Conservation (phyloP, 2,888 invertebrate genomes). For the Germaria angustata region DNA sequence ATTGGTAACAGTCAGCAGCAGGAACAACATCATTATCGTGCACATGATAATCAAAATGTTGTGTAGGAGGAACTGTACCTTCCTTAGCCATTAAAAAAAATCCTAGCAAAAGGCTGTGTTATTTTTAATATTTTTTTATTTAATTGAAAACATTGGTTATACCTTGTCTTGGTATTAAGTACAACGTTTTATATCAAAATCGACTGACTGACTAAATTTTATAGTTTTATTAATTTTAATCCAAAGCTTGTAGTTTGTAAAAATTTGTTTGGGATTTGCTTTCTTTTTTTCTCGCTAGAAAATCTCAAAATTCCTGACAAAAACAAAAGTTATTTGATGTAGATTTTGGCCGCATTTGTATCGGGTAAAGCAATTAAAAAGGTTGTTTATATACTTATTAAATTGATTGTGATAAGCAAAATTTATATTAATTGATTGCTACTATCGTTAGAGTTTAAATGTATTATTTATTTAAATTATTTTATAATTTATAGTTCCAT, state of each 20-base stretch:
- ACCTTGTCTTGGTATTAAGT: not conserved
- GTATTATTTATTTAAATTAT: slow-evolving; percentile 60
- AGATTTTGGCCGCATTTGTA: slow-evolving; percentile 14
- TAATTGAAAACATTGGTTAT: not conserved
- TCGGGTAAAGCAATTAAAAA: not conserved
- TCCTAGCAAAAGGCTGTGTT: slow-evolving; percentile 35
- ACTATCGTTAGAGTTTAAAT: slow-evolving; percentile 19
- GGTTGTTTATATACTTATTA: not conserved
- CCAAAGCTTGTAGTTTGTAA: slow-evolving; percentile 55
- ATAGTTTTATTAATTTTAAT: slow-evolving; percentile 56
- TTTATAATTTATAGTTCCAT: slow-evolving; percentile 4
- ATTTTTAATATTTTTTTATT: too few relatives aligned
- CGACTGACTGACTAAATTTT: slow-evolving; percentile 58
- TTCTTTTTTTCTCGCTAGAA: not conserved
- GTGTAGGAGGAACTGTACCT: slow-evolving; percentile 12
- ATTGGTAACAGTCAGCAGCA: slow-evolving; percentile 70
- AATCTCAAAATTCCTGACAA: not conserved
- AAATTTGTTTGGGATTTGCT: slow-evolving; percentile 4
- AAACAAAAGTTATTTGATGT: too few relatives aligned
- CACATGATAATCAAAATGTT: slow-evolving; percentile 38
- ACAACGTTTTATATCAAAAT: slow-evolving; percentile 32
- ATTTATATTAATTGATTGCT: slow-evolving; percentile 24
- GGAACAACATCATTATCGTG: not conserved
- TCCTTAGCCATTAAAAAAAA: not conserved
- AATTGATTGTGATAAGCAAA: slow-evolving; percentile 53